Evolutionary conservation across 2,797 vertebrate species (phyloP).

Genomic region (Phoebastria nigripes): DNA sequence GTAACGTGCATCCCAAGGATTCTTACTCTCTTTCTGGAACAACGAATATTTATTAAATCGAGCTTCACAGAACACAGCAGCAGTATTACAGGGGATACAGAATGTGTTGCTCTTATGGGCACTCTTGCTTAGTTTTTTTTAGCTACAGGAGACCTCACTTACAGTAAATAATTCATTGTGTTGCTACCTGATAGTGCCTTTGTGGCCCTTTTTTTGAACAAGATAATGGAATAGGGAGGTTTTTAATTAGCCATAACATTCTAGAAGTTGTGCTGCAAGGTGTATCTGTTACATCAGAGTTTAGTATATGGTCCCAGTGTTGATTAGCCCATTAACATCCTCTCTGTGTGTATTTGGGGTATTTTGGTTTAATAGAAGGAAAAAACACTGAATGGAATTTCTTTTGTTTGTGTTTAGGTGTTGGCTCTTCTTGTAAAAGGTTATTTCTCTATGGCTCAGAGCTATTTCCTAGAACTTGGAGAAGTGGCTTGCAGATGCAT

Average conservation of each 20-base stretch:
- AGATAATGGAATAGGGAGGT: background rate
- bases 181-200: slow-evolving; percentile 21
- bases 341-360: background rate
- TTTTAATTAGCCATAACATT: background rate
- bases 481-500: slow-evolving; percentile 89
- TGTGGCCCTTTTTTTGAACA: background rate
- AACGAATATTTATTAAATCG: background rate
- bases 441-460: slow-evolving; percentile 85
- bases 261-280: background rate
- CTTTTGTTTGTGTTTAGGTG: slow-evolving; percentile 74
- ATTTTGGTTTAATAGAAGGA: background rate
- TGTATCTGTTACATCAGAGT: background rate
- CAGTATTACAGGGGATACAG: background rate
- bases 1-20: background rate
- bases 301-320: background rate
- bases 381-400: background rate
- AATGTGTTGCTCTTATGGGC: background rate
- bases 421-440: slow-evolving; percentile 89
- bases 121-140: background rate
- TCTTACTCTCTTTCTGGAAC: background rate
- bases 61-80: background rate
- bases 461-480: slow-evolving; percentile 84
- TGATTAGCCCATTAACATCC: background rate
- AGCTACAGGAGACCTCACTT: background rate
- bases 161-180: slow-evolving; percentile 42